Evolutionary conservation across 2,797 vertebrate genomes (phyloP).

Genomic region (Clarias pachynema): DNA sequence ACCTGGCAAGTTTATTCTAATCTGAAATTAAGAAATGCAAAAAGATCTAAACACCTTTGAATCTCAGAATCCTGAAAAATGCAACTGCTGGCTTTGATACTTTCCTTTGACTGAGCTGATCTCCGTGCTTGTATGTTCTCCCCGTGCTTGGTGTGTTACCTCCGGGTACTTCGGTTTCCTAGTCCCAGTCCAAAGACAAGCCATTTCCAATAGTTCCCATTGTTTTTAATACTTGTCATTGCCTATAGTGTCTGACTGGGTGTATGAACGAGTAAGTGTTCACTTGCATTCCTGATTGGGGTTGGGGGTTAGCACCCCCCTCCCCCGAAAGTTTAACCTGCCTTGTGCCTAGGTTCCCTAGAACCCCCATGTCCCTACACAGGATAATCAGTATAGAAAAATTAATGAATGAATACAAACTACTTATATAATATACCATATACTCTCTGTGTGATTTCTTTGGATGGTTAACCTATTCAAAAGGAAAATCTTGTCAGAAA

Average conservation of each 20-base stretch:
- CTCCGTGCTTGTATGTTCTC: neutral
- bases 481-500: neutral
- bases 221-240: no score
- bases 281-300: no score
- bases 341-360: no score
- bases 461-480: neutral
- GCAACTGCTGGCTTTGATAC: neutral
- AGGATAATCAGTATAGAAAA: neutral
- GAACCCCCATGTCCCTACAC: no score
- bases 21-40: constrained; percentile 25
- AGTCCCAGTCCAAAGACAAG: no score
- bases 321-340: no score
- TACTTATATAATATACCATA: neutral
- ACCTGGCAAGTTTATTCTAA: constrained; percentile 57
- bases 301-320: no score
- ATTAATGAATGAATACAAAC: neutral
- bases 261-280: no score
- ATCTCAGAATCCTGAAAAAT: neutral
- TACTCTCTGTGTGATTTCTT: neutral
- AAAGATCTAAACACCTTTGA: constrained; percentile 27
- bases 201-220: no score
- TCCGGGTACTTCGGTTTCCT: no score
- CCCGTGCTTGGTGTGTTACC: no score
- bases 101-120: neutral
- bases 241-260: no score